A percentile compares a stretch with the other conserved stretches of the same genome.
phyloP scores from a whole-genome alignment of 2,113 vertebrate genomes.

The Lipophrys pholis region DNA sequence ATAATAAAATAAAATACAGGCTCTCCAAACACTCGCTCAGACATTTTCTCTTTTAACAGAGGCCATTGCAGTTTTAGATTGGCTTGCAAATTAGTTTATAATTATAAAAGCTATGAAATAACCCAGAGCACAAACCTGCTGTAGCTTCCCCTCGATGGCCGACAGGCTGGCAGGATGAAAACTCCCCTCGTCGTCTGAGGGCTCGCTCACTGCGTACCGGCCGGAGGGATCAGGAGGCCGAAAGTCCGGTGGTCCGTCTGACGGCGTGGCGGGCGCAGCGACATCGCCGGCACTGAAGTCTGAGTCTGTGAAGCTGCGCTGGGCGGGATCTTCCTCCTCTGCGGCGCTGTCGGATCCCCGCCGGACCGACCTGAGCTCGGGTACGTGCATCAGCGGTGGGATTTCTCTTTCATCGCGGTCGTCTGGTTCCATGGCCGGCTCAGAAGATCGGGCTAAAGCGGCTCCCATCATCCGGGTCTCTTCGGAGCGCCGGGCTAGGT shows the following conservation, averaged over 20 bases:
- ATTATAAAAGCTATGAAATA: no score
- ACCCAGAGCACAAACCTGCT: constrained; percentile 66
- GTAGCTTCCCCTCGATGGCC: constrained; percentile 76
- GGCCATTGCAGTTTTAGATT: no score
- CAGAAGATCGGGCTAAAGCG: constrained; percentile 67
- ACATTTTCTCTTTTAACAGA: no score
- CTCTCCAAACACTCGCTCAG: no score
- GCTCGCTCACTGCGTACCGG: constrained; percentile 2
- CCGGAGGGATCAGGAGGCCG: constrained; percentile 75
- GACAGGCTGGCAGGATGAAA: constrained; percentile 65
- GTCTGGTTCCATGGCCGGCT: constrained; percentile 65
- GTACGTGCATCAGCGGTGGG: constrained; percentile 71
- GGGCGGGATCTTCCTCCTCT: constrained; percentile 41
- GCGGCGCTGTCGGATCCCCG: constrained; percentile 16
- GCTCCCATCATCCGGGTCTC: constrained; percentile 16
- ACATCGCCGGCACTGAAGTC: constrained; percentile 68
- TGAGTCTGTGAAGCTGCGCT: constrained; percentile 78
- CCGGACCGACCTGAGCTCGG: constrained; percentile 33
- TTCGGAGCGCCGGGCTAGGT: constrained; percentile 51
- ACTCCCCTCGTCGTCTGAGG: constrained; percentile 39
- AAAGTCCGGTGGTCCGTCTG: constrained; percentile 81
- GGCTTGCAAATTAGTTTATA: no score
- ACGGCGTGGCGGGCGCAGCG: constrained; percentile 45
- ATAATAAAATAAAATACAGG: no score
- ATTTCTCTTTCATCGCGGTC: constrained; percentile 49